A percentile compares a stretch with the other conserved stretches of the same genome.
Conservation (phyloP, 1,140 invertebrate genomes). For the Anoplophora glabripennis region DNA sequence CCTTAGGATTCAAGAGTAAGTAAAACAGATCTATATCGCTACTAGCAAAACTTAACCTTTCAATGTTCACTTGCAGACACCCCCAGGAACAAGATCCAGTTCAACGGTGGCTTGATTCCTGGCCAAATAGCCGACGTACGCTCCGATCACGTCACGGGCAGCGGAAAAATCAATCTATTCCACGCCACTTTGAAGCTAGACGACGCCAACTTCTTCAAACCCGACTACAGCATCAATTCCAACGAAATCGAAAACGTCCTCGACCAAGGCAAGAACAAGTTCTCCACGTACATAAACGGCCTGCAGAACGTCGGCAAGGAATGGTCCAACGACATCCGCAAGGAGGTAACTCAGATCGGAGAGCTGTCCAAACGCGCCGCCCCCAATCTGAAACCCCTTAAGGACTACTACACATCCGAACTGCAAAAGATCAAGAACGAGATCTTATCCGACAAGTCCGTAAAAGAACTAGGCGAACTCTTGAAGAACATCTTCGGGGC, state of each 20-base stretch:
- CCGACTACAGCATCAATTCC: conserved; percentile 60
- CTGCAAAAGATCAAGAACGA: conserved; percentile 62
- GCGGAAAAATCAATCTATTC: conserved; percentile 59
- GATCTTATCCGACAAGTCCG: conserved; percentile 60
- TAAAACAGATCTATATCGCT: conserved; percentile 1
- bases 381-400: conserved; percentile 60
- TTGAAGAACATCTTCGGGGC: conserved; percentile 58
- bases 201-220: conserved; percentile 66
- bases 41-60: not conserved
- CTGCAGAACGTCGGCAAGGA: conserved; percentile 15
- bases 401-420: conserved; percentile 59
- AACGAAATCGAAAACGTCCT: conserved; percentile 60
- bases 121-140: conserved; percentile 65
- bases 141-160: conserved; percentile 54
- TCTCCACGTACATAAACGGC: conserved; percentile 30
- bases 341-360: conserved; percentile 47
- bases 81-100: conserved; percentile 55
- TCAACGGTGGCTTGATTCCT: conserved; percentile 57
- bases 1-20: conserved; percentile 53
- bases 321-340: conserved; percentile 41
- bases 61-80: conserved; percentile 39
- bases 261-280: conserved; percentile 15
- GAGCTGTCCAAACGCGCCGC: conserved; percentile 56
- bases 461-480: conserved; percentile 63
- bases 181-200: conserved; percentile 60